Base-by-base conservation (phyloP, 2,888 invertebrate genomes). In the Zele albiditarsus region DNA sequence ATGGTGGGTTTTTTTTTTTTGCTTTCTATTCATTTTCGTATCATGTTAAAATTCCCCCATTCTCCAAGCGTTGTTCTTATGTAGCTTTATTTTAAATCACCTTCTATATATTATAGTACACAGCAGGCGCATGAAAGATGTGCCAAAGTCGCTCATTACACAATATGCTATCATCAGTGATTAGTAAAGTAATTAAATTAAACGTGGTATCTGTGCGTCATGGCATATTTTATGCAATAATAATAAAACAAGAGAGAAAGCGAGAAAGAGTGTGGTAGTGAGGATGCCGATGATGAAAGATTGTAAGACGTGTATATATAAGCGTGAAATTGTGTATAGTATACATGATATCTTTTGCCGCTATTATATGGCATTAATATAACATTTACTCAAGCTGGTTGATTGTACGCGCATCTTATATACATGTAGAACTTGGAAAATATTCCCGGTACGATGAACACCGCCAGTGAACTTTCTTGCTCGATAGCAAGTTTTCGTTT, bases 131-230 rank as follows among this genome's bases (percentile, higher is more conserved):
- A 46, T 46, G 46, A 46, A 46, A 46, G 46, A 46, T 46, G n/a
- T 20, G 23, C 1, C 23, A 20, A 20, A 53, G 20, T 20, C 20
- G 6, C 53, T 53, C 10, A 20, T 5, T 2, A 20, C 8, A 20
- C 20, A 20, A 8, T 23, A 20, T 20, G n/a, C 20, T 53, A 53
- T 53, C 20, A 23, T 20, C 6, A 76, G 62, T 75, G 77, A 80
- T 80, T 76, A 75, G 71, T 66, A 68, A 78, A 78, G 76, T 80
- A 78, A 80, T 78, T 80, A 78, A 76, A 74, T 75, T 80, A 77
- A 76, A 80, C 65, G 78, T 73, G 75, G 75, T 53, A 2, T 65
- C 68, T 68, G 72, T 58, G 63, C 74, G 65, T 73, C 66, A 63
- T 25, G 31, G 49, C 69, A 69, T 69, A 74, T 74, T 62, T 63